phyloP scores from a whole-genome alignment of 1,140 invertebrate species.

The Rhyacophila brunnea region DNA sequence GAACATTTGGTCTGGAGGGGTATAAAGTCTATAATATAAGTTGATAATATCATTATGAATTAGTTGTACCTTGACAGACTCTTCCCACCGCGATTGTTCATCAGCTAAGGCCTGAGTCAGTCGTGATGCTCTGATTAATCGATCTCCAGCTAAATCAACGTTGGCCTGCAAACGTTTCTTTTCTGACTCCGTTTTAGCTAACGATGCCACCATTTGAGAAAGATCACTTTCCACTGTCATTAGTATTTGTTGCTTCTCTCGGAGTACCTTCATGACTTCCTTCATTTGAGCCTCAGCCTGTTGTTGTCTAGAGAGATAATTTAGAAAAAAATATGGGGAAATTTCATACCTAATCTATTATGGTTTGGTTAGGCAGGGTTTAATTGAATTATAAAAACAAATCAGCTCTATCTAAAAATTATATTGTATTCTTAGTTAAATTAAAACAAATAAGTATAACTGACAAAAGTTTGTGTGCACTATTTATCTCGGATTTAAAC shows the following conservation, averaged over 20 bases:
- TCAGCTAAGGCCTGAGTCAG: conserved; percentile 82
- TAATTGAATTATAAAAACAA: no score
- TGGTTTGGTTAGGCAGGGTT: no score
- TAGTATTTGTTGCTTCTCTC: conserved; percentile 78
- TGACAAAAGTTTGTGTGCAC: no score
- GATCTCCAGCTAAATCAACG: conserved; percentile 72
- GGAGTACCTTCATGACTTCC: conserved; percentile 71
- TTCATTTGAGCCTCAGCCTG: conserved; percentile 71
- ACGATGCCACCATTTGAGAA: conserved; percentile 50
- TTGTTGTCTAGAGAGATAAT: conserved; percentile 58
- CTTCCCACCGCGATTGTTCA: conserved; percentile 80
- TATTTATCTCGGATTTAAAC: no score
- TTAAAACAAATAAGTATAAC: no score
- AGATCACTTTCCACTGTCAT: conserved; percentile 65
- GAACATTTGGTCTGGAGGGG: no score
- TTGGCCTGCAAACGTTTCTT: conserved; percentile 69
- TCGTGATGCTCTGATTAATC: conserved; percentile 76
- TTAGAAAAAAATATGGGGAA: neutral
- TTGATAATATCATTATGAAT: no score
- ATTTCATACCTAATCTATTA: neutral
- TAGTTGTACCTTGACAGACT: conserved; percentile 69
- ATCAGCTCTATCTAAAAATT: no score
- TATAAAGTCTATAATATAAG: no score
- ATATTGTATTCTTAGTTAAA: no score
- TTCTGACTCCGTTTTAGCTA: conserved; percentile 60